Base-by-base conservation (phyloP, 2,113 vertebrate genomes). In the Herpailurus yagouaroundi region DNA sequence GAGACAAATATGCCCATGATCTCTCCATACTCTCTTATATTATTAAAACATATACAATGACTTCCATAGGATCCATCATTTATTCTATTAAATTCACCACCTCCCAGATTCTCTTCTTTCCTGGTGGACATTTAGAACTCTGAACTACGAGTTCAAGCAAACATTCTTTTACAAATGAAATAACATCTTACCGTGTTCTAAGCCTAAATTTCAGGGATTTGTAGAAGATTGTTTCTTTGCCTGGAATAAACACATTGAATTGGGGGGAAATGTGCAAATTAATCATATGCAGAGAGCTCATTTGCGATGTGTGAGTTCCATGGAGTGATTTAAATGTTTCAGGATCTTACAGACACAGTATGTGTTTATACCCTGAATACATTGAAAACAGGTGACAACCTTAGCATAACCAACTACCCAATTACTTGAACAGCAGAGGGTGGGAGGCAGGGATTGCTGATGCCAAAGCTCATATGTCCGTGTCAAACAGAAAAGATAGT, bases 311-410 rank as follows among this genome's bases (percentile, higher is more conserved):
- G 89, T 38, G 88, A 89, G 0, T 55, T 79, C 45, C 76, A 55
- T 3, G 29, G 89, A 91, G 55, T 11, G 16, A 97, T 96, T 96
- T 95, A 74, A 87, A 96, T 11, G 74, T 19, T 94, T 98, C 55
- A 96, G 73, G 36, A 87, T 9, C 74, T 89, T 86, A 86, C 64
- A 97, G 57, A 89, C 66, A 97, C 60, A 5, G 36, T 83, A 66
- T 91, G 48, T 89, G 73, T 91, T 95, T 82, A 48, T 2, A 14
- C 27, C 80, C 73, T 23, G 55, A 94, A 85, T 52, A 94, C 15
- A 50, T 0, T 66, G 82, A 91, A 95, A 95, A 84, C 60, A 97
- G 89, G 95, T 98, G 94, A 84, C 96, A 98, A 87, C 60, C 79
- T 91, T 91, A 90, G 80, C 92, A 68, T 96, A 81, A 83, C 66